A percentile compares a stretch with the other conserved stretches of the same genome.
Conservation (phyloP, 1,140 invertebrate genomes). For the Proales similis region DNA sequence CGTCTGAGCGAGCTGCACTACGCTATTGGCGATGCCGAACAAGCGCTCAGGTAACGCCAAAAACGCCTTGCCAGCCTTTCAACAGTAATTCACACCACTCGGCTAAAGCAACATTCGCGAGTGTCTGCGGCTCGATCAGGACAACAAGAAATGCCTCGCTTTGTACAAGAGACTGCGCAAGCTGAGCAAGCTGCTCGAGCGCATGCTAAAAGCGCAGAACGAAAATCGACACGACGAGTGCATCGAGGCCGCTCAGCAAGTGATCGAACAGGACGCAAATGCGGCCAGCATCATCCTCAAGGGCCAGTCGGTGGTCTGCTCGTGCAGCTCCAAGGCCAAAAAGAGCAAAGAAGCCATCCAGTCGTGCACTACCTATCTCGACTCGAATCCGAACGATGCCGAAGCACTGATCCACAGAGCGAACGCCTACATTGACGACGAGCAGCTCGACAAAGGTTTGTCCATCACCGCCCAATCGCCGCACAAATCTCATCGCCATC, state of each 20-base stretch:
- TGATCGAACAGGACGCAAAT: conserved; percentile 64
- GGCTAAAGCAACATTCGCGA: conserved; percentile 86
- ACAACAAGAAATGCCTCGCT: conserved; percentile 89
- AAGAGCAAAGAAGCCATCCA: conserved; percentile 61
- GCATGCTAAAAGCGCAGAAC: conserved; percentile 65
- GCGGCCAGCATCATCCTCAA: conserved; percentile 66
- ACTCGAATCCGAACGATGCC: conserved; percentile 62
- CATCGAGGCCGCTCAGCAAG: conserved; percentile 63
- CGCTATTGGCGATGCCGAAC: conserved; percentile 77
- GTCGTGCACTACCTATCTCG: conserved; percentile 71
- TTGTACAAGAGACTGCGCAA: conserved; percentile 96
- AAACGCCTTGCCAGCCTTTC: conserved; percentile 34
- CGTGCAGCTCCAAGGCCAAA: conserved; percentile 51
- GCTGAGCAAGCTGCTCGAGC: conserved; percentile 72
- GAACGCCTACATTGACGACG: conserved; percentile 78
- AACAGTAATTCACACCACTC: conserved; percentile 43
- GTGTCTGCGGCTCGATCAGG: conserved; percentile 93
- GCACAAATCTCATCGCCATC: conserved; percentile 43
- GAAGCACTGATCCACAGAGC: conserved; percentile 78
- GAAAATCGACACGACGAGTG: conserved; percentile 68
- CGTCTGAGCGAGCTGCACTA: conserved; percentile 78
- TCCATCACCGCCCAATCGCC: too few relatives aligned
- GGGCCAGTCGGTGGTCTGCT: conserved; percentile 58
- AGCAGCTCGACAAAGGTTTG: conserved; percentile 83
- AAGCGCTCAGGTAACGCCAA: conserved; percentile 76